These are phyloP conservation scores for Capitulum mitella DNA, from an alignment of 2,888 invertebrate species.

Conservation along the genomic window DNA sequence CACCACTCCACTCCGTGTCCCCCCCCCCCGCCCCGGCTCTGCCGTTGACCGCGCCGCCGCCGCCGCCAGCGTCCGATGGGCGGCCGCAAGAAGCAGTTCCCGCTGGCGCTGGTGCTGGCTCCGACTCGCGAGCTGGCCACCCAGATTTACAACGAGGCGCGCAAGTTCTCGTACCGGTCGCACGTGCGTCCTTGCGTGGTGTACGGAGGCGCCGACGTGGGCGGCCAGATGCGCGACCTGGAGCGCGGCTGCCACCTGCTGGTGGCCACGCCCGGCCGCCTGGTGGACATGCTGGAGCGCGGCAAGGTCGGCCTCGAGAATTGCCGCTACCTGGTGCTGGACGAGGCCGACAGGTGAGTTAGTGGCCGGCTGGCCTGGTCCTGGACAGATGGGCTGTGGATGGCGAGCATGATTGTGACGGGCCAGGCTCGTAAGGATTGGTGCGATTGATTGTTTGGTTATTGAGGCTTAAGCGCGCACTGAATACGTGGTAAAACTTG, in stretches of 20 bases:
- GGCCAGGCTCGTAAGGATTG: no score
- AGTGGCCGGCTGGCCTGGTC: no score
- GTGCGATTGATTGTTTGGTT: no score
- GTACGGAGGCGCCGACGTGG: conserved; percentile 91
- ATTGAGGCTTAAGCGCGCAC: no score
- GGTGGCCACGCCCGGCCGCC: conserved; percentile 96
- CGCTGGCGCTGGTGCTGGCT: conserved; percentile 89
- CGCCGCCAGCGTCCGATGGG: conserved; percentile 26
- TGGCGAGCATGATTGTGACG: no score
- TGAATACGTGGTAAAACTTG: no score
- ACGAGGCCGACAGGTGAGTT: conserved; percentile 28
- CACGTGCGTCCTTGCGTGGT: conserved; percentile 94
- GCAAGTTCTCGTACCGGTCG: conserved; percentile 96
- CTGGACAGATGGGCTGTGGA: no score
- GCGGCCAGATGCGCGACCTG: conserved; percentile 83
- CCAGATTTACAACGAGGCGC: conserved; percentile 97
- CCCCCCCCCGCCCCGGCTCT: no score
- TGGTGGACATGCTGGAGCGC: conserved; percentile 93
- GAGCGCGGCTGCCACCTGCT: conserved; percentile 95
- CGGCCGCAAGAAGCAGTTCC: conserved; percentile 84
- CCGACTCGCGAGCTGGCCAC: conserved; percentile 98
- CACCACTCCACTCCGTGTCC: no score
- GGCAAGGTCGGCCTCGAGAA: conserved; percentile 91
- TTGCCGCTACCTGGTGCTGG: conserved; percentile 54
- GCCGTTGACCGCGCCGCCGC: no score